Evolutionary conservation across 2,888 invertebrate species (phyloP).

Genomic region (Hermodice carunculata): DNA sequence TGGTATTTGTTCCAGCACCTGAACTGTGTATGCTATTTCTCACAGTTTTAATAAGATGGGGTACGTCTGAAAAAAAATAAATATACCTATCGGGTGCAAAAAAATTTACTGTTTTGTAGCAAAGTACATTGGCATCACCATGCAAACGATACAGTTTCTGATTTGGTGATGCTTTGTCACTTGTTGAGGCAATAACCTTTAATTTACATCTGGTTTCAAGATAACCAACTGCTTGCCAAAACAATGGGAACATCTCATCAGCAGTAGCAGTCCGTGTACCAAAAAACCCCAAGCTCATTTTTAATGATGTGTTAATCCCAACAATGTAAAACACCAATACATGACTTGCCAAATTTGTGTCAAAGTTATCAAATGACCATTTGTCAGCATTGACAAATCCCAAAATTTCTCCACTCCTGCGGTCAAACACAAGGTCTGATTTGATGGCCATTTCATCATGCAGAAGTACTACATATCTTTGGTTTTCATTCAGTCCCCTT

Average conservation of each 20-base stretch:
- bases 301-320: slow-evolving; percentile 8
- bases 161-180: slow-evolving; percentile 22
- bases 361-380: neutral
- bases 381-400: neutral
- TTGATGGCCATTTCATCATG: slow-evolving; percentile 15
- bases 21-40: slow-evolving; percentile 10
- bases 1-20: neutral
- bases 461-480: slow-evolving; percentile 1
- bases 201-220: slow-evolving; percentile 6
- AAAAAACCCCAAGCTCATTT: slow-evolving; percentile 11
- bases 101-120: slow-evolving; percentile 3
- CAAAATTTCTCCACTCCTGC: neutral
- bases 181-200: slow-evolving; percentile 13
- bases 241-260: slow-evolving; percentile 9
- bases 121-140: neutral
- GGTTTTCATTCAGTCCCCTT: neutral
- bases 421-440: slow-evolving; percentile 6
- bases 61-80: slow-evolving; percentile 16
- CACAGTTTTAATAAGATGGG: slow-evolving; percentile 19
- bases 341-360: slow-evolving; percentile 9
- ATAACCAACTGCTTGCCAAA: slow-evolving; percentile 15
- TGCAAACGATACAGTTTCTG: slow-evolving; percentile 6
- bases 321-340: slow-evolving; percentile 14
- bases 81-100: slow-evolving; percentile 2
- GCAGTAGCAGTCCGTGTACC: slow-evolving; percentile 10